These are phyloP conservation scores for Hyperoplus lanceolatus DNA, from an alignment of 2,797 vertebrate genomes.

Conservation along the genomic window DNA sequence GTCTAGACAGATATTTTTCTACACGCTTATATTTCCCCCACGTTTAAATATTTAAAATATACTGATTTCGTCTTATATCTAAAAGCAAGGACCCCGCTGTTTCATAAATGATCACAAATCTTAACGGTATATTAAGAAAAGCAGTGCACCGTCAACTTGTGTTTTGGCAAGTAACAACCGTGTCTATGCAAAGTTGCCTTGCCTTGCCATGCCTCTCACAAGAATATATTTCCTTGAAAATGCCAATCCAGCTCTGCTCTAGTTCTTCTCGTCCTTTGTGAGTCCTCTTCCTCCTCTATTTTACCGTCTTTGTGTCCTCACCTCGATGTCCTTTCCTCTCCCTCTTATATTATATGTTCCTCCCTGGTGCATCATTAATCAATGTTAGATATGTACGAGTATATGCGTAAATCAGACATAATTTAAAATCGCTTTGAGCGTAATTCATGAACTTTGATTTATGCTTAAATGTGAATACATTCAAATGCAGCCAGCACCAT, in stretches of 20 bases:
- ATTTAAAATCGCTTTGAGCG: not conserved
- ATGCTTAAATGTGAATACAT: constrained; percentile 15
- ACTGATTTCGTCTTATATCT: too few species aligned
- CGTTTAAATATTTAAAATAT: too few species aligned
- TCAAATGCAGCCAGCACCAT: not conserved
- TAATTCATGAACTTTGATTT: constrained; percentile 18
- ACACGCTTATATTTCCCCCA: too few species aligned
- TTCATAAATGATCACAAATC: too few species aligned
- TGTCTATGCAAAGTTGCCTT: too few species aligned
- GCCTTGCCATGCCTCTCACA: too few species aligned
- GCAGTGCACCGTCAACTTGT: too few species aligned
- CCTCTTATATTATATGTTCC: not conserved
- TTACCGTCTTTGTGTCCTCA: not conserved
- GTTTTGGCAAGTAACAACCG: too few species aligned
- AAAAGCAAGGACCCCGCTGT: too few species aligned
- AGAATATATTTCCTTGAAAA: constrained; percentile 15
- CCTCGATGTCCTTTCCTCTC: not conserved
- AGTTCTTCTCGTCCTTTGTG: constrained; percentile 16
- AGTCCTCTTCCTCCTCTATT: constrained; percentile 8
- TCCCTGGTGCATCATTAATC: constrained; percentile 22
- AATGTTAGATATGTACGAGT: not conserved
- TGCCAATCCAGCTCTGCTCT: not conserved
- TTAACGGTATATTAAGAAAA: too few species aligned
- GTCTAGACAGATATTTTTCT: too few species aligned
- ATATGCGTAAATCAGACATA: not conserved